Evolutionary conservation across 2,888 invertebrate species (phyloP).

Genomic region (Globia sparganii): DNA sequence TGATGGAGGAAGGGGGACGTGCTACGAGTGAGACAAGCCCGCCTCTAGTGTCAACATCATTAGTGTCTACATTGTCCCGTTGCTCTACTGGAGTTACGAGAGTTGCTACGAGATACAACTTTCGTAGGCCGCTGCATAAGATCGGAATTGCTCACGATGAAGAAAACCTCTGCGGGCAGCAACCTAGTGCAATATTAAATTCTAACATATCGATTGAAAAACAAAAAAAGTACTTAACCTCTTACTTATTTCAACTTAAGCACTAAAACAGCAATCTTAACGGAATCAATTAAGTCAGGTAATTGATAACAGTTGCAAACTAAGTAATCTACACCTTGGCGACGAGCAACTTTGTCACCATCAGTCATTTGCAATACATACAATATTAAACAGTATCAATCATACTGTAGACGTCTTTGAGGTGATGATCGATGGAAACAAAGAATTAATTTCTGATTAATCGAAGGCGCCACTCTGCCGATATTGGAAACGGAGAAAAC

Average conservation of each 20-base stretch:
- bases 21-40: constrained; percentile 76
- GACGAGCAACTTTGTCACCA: constrained; percentile 26
- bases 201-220: neutral
- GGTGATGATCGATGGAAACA: constrained; percentile 67
- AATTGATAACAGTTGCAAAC: constrained; percentile 23
- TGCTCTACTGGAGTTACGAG: constrained; percentile 79
- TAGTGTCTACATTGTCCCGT: constrained; percentile 81
- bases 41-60: constrained; percentile 89
- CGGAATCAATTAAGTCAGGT: constrained; percentile 8
- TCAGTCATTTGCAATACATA: constrained; percentile 49
- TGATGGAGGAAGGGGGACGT: constrained; percentile 66
- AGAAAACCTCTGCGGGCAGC: constrained; percentile 3
- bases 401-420: constrained; percentile 50
- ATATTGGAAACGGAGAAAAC: constrained; percentile 41
- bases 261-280: constrained; percentile 10
- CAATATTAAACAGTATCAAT: constrained; percentile 65
- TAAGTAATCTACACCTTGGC: constrained; percentile 31
- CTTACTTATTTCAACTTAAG: neutral
- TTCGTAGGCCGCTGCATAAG: constrained; percentile 62
- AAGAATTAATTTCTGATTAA: constrained; percentile 59
- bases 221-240: neutral
- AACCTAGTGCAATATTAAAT: neutral
- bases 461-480: constrained; percentile 39
- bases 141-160: constrained; percentile 28
- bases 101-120: constrained; percentile 74